Evolutionary conservation across 2,797 vertebrate species (phyloP).

Genomic region (Scolopax rusticola): DNA sequence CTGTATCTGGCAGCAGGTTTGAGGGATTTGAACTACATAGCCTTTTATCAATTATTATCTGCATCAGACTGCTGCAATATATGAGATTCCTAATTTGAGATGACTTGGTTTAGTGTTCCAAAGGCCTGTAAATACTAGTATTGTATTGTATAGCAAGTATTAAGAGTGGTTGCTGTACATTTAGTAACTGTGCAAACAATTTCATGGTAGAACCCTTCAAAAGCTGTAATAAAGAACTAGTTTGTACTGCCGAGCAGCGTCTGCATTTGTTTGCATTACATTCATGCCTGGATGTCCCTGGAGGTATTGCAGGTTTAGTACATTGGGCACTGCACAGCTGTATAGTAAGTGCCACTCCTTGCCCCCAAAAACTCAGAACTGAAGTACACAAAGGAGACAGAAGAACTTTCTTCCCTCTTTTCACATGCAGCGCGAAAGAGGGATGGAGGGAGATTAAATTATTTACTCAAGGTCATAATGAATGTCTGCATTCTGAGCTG

Average conservation of each 20-base stretch:
- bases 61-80: background rate
- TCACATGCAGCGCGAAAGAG: background rate
- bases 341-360: background rate
- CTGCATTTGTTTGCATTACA: background rate
- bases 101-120: background rate
- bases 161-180: background rate
- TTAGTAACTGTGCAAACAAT: background rate
- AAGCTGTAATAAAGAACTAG: background rate
- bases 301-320: background rate
- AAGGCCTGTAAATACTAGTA: background rate
- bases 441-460: background rate
- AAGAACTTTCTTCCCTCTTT: background rate
- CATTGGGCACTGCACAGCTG: background rate
- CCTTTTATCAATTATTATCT: background rate
- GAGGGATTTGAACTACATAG: background rate
- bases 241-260: background rate
- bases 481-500: background rate
- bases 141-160: background rate
- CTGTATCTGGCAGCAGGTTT: background rate
- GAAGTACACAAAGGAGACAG: background rate
- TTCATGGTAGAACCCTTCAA: background rate
- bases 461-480: slow-evolving; percentile 1
- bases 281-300: background rate
- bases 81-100: background rate
- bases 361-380: background rate